Conservation (phyloP, 2,113 vertebrate genomes). For the Oceanodroma tethys region DNA sequence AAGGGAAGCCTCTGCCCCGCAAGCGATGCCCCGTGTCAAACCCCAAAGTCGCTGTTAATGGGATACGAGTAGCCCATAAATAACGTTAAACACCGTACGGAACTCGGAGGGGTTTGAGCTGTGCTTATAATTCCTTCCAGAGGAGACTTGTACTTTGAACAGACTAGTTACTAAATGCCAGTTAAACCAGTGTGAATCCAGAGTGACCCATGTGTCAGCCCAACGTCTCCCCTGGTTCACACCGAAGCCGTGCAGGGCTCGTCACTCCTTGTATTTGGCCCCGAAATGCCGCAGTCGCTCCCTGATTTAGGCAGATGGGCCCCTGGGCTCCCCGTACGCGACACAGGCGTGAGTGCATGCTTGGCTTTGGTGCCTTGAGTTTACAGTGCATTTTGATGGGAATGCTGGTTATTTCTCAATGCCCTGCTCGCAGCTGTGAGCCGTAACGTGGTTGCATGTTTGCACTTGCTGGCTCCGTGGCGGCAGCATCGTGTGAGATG, state of each 20-base stretch:
- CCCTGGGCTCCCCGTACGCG: fast-evolving
- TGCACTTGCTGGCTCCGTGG: background rate
- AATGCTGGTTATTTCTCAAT: background rate
- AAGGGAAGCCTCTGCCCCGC: background rate
- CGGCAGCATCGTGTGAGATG: background rate
- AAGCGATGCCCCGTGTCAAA: background rate
- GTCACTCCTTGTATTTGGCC: background rate
- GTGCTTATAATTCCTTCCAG: background rate
- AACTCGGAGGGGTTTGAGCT: background rate
- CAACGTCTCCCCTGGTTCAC: background rate
- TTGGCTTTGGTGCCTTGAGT: background rate
- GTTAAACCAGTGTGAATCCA: background rate
- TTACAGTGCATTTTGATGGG: background rate
- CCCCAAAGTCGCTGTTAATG: background rate
- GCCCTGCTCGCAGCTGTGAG: background rate
- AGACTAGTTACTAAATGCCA: background rate
- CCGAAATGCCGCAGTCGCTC: fast-evolving
- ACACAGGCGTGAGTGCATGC: background rate
- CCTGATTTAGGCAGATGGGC: background rate
- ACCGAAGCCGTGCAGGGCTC: fast-evolving
- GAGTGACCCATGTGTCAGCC: background rate
- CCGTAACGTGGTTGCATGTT: fast-evolving
- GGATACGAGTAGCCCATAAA: background rate
- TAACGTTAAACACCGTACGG: fast-evolving
- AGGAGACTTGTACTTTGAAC: background rate